phyloP scores from a whole-genome alignment of 2,113 vertebrate genomes.

The Lophura nycthemera region DNA sequence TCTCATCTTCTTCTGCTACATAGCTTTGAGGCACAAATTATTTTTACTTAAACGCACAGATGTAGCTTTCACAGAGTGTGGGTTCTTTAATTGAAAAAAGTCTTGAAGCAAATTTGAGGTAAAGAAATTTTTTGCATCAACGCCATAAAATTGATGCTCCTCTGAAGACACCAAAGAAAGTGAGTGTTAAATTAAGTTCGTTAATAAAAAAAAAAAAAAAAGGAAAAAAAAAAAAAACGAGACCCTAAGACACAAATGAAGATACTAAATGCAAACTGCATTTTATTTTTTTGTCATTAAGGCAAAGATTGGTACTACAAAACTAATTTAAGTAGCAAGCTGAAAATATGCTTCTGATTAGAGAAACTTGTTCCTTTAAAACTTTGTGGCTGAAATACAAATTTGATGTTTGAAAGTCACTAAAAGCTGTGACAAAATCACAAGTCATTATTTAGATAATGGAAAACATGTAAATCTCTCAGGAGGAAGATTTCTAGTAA shows the following conservation, averaged over 20 bases:
- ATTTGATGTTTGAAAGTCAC: neutral
- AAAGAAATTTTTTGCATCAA: neutral
- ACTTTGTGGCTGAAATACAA: neutral
- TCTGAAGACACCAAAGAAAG: neutral
- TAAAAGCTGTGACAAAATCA: neutral
- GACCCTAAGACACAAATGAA: neutral
- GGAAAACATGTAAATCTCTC: neutral
- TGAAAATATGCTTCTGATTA: neutral
- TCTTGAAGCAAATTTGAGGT: neutral
- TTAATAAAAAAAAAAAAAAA: neutral
- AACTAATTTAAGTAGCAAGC: neutral
- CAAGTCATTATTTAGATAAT: neutral
- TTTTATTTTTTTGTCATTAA: neutral
- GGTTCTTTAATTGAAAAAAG: conserved; percentile 14
- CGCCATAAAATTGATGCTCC: neutral
- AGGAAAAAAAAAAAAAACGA: neutral
- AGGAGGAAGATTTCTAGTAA: neutral
- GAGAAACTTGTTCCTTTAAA: neutral
- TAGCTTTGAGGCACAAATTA: conserved; percentile 32
- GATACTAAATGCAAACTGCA: neutral
- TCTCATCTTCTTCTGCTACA: neutral
- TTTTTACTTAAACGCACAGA: conserved; percentile 19
- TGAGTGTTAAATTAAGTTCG: neutral
- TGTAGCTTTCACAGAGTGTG: neutral
- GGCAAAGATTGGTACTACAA: neutral